phyloP scores from a whole-genome alignment of 2,888 invertebrate species.

The Holacanthella duospinosa region DNA sequence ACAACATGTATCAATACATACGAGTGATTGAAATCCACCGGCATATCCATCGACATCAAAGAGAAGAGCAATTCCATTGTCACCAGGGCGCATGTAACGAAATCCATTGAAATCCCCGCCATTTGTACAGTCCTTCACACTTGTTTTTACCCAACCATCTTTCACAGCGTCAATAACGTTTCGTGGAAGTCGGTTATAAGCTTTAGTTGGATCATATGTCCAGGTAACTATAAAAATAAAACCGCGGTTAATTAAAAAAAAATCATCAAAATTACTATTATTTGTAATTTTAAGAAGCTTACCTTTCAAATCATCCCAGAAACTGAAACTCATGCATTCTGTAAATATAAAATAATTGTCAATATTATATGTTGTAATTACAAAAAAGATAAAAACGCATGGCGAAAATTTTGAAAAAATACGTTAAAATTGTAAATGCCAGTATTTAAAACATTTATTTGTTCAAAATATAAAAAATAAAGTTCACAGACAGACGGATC shows the following conservation, averaged over 20 bases:
- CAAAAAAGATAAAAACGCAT: no score
- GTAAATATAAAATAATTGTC: no score
- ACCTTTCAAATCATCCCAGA: background rate
- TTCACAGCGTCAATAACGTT: background rate
- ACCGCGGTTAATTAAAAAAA: no score
- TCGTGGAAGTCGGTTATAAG: background rate
- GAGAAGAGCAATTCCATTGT: conserved; percentile 18
- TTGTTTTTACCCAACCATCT: background rate
- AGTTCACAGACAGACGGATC: no score
- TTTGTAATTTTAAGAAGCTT: background rate
- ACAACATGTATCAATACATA: conserved; percentile 8
- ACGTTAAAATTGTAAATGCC: no score
- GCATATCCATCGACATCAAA: conserved; percentile 20
- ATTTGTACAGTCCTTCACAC: background rate
- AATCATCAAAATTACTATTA: background rate
- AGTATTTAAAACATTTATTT: no score
- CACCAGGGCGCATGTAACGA: conserved; percentile 16
- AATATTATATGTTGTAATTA: no score
- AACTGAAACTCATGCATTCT: background rate
- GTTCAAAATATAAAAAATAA: no score
- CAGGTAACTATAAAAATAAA: background rate
- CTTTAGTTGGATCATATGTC: background rate
- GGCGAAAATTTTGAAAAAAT: no score
- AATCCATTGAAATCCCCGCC: conserved; percentile 14
- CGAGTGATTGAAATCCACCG: conserved; percentile 27